Evolutionary conservation across 2,797 vertebrate species (phyloP), one percentile per base, ranked within the genome.

Genomic region (Rhynchotus rufescens): DNA sequence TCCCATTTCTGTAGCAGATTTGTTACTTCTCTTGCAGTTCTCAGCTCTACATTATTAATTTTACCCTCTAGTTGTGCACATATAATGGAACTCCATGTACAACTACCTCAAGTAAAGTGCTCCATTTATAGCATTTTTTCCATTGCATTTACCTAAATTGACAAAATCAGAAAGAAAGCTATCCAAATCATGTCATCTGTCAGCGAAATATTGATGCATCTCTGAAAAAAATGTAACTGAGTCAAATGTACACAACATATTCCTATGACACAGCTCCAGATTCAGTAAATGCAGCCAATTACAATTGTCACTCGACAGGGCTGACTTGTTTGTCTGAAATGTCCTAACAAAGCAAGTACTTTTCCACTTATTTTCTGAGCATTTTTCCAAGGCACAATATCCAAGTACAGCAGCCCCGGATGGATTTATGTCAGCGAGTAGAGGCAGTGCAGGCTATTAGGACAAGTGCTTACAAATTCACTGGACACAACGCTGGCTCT

Each of bases 1-100:
- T 86, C 60, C 56, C 69, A 16, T 47, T 92, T 94, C 62, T 90
- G 56, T 64, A 54, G 79, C 60, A 82, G 26, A 57, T 49, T 74
- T 80, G 32, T 56, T 85, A 83, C 51, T 34, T 40, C 69, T 91
- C 49, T 69, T 93, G 67, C 38, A 89, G 52, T 61, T 51, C 49
- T 51, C 49, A 51, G 21, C 17, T 84, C 74, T 89, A 81, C 84
- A 84, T 92, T 86, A 95, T 93, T 96, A 88, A 94, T 92, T 96
- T 95, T 64, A 56, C 64, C 75, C 67, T 85, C 69, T 88, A 86
- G 80, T 45, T 88, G 36, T 92, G 92, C 78, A 84, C 26, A 67
- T 91, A 93, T 89, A 92, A 80, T 78, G 45, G 69, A 89, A 89
- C 40, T 86, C 85, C 59, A 71, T 88, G 26, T 51, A 45, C 32